Conservation (phyloP, 2,113 vertebrate genomes). For the Acanthisitta chloris region DNA sequence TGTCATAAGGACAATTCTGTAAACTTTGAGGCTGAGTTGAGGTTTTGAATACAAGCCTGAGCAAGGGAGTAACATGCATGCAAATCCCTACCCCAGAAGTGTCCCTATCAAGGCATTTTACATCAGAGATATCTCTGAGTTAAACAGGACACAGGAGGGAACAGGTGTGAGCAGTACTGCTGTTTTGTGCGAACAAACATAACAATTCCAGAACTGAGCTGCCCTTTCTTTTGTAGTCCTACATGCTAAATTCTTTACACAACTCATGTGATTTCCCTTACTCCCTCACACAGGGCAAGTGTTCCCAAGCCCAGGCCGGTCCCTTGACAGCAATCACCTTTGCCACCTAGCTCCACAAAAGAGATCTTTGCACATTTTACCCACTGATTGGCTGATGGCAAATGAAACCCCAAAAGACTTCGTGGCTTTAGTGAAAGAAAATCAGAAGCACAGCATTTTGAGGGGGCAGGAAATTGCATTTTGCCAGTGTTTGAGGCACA, state of each 20-base stretch:
- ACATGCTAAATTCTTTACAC: neutral
- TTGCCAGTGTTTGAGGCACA: neutral
- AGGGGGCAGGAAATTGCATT: neutral
- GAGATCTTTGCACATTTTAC: neutral
- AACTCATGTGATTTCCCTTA: neutral
- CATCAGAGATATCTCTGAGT: neutral
- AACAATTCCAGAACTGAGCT: neutral
- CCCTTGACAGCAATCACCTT: constrained; percentile 52
- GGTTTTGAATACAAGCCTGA: neutral
- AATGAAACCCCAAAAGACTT: neutral
- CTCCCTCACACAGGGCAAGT: neutral
- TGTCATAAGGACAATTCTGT: neutral
- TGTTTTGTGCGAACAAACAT: neutral
- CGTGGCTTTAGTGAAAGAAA: constrained; percentile 60
- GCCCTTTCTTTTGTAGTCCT: neutral
- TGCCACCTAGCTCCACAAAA: constrained; percentile 62
- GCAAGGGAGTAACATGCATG: neutral
- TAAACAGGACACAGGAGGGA: no score
- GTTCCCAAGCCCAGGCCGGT: neutral
- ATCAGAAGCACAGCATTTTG: constrained; percentile 45
- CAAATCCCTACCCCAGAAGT: neutral
- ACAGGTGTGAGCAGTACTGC: neutral
- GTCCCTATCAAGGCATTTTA: neutral
- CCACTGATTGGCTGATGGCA: constrained; percentile 32
- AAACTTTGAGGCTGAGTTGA: neutral